Percentiles rank a stretch among this genome's conserved stretches.
Conservation (phyloP, 2,113 vertebrate species). For the Sylvilagus bachmani region DNA sequence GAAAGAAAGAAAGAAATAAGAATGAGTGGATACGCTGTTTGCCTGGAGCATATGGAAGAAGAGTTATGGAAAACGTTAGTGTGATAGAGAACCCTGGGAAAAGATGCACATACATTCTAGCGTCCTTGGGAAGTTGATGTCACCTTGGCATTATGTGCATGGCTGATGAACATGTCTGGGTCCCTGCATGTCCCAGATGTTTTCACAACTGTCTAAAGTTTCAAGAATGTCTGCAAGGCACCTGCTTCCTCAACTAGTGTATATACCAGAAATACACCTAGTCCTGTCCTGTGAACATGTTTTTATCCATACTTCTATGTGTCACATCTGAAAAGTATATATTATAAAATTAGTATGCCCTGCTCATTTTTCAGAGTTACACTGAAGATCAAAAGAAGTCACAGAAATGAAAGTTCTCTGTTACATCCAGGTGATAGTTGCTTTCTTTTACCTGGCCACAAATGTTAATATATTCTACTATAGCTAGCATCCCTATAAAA, state of each 20-base stretch:
- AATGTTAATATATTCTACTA: background rate
- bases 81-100: conserved; percentile 8
- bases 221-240: conserved; percentile 55
- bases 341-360: background rate
- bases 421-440: background rate
- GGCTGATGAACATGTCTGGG: conserved; percentile 3
- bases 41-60: background rate
- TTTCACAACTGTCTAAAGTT: conserved; percentile 57
- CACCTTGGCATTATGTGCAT: conserved; percentile 19
- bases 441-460: conserved; percentile 49
- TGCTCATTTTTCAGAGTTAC: conserved; percentile 17
- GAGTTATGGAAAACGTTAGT: background rate
- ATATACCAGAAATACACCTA: conserved; percentile 31
- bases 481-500: background rate
- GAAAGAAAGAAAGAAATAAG: too few species aligned
- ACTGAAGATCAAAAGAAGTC: conserved; percentile 8
- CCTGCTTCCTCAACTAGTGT: conserved; percentile 15
- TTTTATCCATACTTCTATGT: conserved; percentile 34
- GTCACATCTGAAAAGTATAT: conserved; percentile 9
- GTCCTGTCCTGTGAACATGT: background rate
- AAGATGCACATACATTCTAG: background rate
- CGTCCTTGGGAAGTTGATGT: background rate
- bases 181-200: background rate
- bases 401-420: background rate
- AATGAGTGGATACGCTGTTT: conserved; percentile 20